Percentiles rank a stretch among this genome's conserved stretches.
These are phyloP conservation scores for Julus scandinavius DNA, from an alignment of 2,888 invertebrate species.

Conservation along the genomic window DNA sequence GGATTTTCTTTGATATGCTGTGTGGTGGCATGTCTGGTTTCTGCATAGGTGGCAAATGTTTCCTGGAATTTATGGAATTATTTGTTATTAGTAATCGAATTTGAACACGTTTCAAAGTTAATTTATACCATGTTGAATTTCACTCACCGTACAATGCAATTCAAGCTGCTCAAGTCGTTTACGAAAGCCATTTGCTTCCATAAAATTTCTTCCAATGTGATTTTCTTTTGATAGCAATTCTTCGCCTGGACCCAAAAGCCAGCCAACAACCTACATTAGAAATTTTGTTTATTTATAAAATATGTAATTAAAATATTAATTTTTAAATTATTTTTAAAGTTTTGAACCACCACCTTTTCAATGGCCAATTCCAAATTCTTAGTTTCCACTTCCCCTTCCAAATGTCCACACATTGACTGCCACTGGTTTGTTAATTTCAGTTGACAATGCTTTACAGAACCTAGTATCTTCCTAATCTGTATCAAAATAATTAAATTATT, in stretches of 20 bases:
- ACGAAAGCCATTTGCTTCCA: slow-evolving; percentile 75
- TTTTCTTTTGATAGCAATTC: slow-evolving; percentile 76
- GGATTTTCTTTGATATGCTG: slow-evolving; percentile 67
- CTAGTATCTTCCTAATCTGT: slow-evolving; percentile 48
- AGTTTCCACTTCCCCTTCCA: slow-evolving; percentile 51
- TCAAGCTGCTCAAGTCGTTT: slow-evolving; percentile 80
- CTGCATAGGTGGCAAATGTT: slow-evolving; percentile 82
- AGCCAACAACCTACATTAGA: slow-evolving; percentile 76
- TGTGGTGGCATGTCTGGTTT: slow-evolving; percentile 78
- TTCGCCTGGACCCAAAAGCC: slow-evolving; percentile 82
- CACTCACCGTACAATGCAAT: slow-evolving; percentile 75
- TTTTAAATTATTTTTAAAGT: not conserved
- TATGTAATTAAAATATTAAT: not conserved
- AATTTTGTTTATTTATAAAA: slow-evolving; percentile 61
- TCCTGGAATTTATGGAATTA: slow-evolving; percentile 68
- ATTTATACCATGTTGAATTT: no score
- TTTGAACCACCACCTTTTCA: not conserved
- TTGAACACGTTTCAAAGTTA: no score
- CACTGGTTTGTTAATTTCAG: slow-evolving; percentile 47
- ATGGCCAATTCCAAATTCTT: slow-evolving; percentile 50
- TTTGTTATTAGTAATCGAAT: not conserved
- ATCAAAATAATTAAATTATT: not conserved
- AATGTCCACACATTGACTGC: slow-evolving; percentile 9
- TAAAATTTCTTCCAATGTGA: slow-evolving; percentile 76
- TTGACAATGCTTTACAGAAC: not conserved